Evolutionary conservation across 2,888 invertebrate genomes (phyloP).

Genomic region (Drosophila aldrichi): DNA sequence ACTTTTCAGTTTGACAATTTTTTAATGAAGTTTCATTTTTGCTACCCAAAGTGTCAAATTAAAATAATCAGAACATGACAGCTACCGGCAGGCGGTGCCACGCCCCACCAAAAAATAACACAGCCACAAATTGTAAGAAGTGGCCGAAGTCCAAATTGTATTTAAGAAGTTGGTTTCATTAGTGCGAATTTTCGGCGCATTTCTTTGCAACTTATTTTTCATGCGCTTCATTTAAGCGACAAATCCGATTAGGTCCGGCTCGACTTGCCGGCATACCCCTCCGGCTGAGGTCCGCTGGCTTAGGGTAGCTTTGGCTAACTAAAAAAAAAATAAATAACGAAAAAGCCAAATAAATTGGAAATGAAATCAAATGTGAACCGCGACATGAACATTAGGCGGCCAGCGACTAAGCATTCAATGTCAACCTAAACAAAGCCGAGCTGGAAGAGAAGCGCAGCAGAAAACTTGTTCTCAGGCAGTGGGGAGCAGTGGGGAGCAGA

Average conservation of each 20-base stretch:
- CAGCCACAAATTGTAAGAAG: neutral
- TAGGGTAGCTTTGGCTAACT: conserved; percentile 14
- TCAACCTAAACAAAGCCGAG: conserved; percentile 49
- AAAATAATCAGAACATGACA: conserved; percentile 81
- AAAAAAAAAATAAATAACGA: neutral
- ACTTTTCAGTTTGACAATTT: conserved; percentile 58
- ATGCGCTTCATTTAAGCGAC: conserved; percentile 80
- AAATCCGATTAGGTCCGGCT: conserved; percentile 71
- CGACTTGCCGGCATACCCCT: neutral
- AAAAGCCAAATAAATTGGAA: conserved; percentile 68
- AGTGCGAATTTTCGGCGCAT: conserved; percentile 75
- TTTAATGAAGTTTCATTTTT: conserved; percentile 9
- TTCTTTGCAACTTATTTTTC: conserved; percentile 69
- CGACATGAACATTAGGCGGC: conserved; percentile 81
- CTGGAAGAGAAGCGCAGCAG: neutral
- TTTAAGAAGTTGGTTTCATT: conserved; percentile 67
- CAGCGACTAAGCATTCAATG: conserved; percentile 80
- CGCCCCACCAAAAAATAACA: conserved; percentile 31
- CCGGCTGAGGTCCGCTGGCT: neutral
- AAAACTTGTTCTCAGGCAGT: conserved; percentile 38
- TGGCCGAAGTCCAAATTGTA: conserved; percentile 8
- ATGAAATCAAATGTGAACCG: conserved; percentile 79
- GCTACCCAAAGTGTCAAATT: conserved; percentile 75
- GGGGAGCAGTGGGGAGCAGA: neutral
- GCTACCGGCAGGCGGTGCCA: conserved; percentile 72